Evolutionary conservation across 1,140 invertebrate species (phyloP), one percentile per base, ranked within the genome.

Genomic region (Brachionus rubens): DNA sequence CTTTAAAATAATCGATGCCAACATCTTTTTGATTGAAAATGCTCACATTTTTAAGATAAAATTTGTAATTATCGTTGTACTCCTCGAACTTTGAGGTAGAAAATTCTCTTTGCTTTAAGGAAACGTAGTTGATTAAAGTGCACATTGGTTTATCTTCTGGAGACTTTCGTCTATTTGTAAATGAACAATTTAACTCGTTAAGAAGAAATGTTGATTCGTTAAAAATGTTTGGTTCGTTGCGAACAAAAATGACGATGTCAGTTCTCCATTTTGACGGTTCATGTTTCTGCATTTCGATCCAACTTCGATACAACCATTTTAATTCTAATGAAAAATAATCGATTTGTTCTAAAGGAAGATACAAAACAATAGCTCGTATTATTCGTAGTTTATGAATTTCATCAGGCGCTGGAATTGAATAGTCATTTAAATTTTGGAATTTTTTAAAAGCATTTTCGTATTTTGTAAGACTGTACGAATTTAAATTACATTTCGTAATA

Each of bases 241-340:
- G n/a, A 5, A 41, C 46, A 72, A 72, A 72, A 19, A 72, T 28
- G 19, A 72, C 28, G 48, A 72, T 36, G 40, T 72, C 68, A 19
- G 68, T 72, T 33, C 68, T 33, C 68, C 68, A 72, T 54, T 72
- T 72, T 24, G 10, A 9, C 19, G 72, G 50, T 47, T 75, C 48
- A 54, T 6, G 3, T 26, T 26, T 24, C 3, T 30, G 10, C 50
- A 56, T 56, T 56, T 75, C 72, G 28, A 75, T 54, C 72, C 72
- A 75, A 12, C 48, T 54, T 24, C 72, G 50, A 28, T 43, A 59
- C 40, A 75, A 19, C 72, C 72, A 72, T n/a, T 12, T n/a, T 16
- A 72, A n/a, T n/a, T 72, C 68, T 24, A 50, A 0, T 1, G 9
- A 10, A 41, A 30, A 72, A 12, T 4, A 28, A 26, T 36, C n/a